Percentiles rank a stretch among this genome's conserved stretches.
phyloP scores from a whole-genome alignment of 53 echinoderm and acorn worm genomes.

The Pentamera pediparva region DNA sequence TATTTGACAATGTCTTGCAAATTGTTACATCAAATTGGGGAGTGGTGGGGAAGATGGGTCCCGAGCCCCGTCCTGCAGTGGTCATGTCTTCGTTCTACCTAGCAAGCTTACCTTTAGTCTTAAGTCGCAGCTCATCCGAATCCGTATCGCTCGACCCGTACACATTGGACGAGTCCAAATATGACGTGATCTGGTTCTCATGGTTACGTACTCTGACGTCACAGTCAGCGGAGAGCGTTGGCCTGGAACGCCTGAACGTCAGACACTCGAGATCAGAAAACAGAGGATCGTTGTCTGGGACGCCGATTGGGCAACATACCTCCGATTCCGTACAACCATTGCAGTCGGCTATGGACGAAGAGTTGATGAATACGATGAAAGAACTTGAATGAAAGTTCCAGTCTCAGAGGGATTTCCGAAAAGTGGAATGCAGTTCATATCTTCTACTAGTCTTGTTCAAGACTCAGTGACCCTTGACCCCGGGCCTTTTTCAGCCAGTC shows the following conservation, averaged over 20 bases:
- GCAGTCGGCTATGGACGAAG: no score
- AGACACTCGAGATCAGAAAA: slow-evolving; percentile 40
- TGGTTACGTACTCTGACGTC: slow-evolving; percentile 33
- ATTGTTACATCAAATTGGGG: no score
- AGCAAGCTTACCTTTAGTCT: slow-evolving; percentile 9
- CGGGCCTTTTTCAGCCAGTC: no score
- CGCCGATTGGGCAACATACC: slow-evolving; percentile 13
- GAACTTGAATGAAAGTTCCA: no score
- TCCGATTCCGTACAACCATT: neutral
- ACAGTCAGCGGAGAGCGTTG: slow-evolving; percentile 22
- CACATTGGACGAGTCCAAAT: slow-evolving; percentile 60
- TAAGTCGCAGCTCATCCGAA: neutral
- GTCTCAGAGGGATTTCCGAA: no score
- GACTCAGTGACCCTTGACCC: no score
- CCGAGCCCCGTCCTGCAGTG: no score
- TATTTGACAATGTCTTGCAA: neutral
- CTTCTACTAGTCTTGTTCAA: no score
- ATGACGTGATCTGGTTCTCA: slow-evolving; percentile 71
- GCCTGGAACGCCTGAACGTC: slow-evolving; percentile 42
- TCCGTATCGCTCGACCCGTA: slow-evolving; percentile 53
- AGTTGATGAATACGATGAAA: no score
- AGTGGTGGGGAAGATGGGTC: no score
- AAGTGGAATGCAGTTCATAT: no score
- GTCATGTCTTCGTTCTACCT: no score
- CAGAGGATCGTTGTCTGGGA: slow-evolving; percentile 47